phyloP scores from a whole-genome alignment of 2,797 vertebrate species.

The Podarcis lilfordi region DNA sequence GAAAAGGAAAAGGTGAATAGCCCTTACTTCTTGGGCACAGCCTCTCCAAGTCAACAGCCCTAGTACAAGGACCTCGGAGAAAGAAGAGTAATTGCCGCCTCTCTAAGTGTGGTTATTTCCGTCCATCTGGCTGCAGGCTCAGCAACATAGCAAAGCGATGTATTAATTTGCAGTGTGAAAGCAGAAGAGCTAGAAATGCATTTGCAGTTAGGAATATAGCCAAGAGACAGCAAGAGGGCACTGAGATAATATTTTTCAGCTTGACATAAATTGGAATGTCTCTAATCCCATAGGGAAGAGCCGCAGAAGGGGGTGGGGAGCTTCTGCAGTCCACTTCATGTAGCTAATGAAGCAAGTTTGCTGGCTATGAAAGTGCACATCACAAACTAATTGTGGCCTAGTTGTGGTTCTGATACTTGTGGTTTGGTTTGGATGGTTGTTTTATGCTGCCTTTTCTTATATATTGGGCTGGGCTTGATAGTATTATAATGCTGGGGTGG shows the following conservation, averaged over 20 bases:
- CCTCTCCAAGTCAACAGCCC: slow-evolving; percentile 10
- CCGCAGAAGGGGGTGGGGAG: not conserved
- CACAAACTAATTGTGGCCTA: not conserved
- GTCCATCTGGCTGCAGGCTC: slow-evolving; percentile 47
- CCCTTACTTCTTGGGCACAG: not conserved
- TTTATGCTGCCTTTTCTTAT: no score
- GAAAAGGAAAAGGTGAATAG: not conserved
- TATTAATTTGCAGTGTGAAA: slow-evolving; percentile 52
- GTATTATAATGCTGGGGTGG: no score
- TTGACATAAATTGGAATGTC: slow-evolving; percentile 22
- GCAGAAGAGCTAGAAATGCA: slow-evolving; percentile 51
- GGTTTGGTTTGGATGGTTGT: no score
- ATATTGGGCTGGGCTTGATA: no score
- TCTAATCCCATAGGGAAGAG: not conserved
- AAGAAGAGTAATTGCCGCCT: slow-evolving; percentile 43
- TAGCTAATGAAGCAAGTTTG: slow-evolving; percentile 6
- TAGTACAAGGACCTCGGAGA: not conserved
- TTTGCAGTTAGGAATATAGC: slow-evolving; percentile 37
- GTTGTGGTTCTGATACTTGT: no score
- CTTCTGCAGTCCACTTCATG: not conserved
- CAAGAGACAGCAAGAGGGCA: slow-evolving; percentile 12
- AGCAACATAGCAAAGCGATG: slow-evolving; percentile 32
- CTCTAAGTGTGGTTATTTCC: slow-evolving; percentile 30
- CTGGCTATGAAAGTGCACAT: not conserved
- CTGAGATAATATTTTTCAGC: slow-evolving; percentile 11